Percentiles rank a stretch among this genome's conserved stretches.
Evolutionary conservation across 2,888 invertebrate genomes (phyloP).

Genomic region (Cephus sareptanus): DNA sequence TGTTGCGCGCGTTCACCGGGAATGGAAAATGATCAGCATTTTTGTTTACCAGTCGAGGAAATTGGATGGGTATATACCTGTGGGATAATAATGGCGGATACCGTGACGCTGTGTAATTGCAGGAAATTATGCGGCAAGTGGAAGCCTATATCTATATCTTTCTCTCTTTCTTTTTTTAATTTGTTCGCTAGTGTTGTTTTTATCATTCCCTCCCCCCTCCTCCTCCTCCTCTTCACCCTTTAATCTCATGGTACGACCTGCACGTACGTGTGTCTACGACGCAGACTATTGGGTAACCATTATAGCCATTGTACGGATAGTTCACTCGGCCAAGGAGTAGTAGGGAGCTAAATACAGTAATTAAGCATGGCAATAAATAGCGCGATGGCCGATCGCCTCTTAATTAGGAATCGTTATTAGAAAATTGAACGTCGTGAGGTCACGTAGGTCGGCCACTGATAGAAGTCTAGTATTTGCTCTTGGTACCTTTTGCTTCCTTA

Average conservation of each 20-base stretch:
- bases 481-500: neutral
- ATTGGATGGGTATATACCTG: neutral
- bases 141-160: neutral
- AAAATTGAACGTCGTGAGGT: neutral
- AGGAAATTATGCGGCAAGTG: neutral
- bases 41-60: neutral
- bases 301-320: neutral
- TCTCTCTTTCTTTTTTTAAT: neutral
- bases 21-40: neutral
- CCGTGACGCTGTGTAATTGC: neutral
- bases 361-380: conserved; percentile 35
- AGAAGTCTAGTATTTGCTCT: neutral
- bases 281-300: neutral
- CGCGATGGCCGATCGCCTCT: conserved; percentile 10
- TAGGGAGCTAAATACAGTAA: conserved; percentile 29
- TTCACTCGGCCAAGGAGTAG: neutral
- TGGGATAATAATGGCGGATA: neutral
- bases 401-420: neutral
- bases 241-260: neutral
- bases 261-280: neutral
- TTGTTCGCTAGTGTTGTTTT: neutral
- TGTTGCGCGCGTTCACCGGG: neutral
- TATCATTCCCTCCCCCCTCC: too few species aligned
- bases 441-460: neutral
- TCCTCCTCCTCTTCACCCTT: too few species aligned